Evolutionary conservation across 2,113 vertebrate genomes (phyloP).

Genomic region (Trochalopteron elliotii): DNA sequence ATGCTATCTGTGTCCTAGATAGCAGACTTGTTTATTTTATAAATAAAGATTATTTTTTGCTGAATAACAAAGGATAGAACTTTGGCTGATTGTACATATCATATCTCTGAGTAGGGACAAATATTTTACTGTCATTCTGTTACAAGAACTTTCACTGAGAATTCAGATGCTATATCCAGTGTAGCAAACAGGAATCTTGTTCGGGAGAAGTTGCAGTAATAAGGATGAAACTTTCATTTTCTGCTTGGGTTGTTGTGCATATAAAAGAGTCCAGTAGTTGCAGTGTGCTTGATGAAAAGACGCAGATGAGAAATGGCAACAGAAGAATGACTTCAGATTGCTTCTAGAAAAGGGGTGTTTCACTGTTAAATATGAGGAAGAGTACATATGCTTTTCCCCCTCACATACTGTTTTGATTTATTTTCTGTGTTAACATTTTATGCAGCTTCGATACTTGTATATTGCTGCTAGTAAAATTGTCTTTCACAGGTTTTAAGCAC

Average conservation of each 20-base stretch:
- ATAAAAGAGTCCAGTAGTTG: not conserved
- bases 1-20: not conserved
- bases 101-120: not conserved
- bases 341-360: not conserved
- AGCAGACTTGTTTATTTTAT: constrained; percentile 19
- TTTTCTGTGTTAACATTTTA: not conserved
- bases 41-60: not conserved
- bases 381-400: not conserved
- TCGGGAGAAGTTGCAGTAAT: not conserved
- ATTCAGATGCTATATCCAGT: not conserved
- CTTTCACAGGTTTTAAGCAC: not conserved
- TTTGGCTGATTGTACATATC: not conserved
- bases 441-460: not conserved
- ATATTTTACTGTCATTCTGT: not conserved
- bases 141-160: not conserved
- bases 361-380: not conserved
- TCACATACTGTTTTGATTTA: not conserved
- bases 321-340: not conserved
- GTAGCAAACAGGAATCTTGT: not conserved
- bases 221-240: not conserved
- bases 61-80: not conserved
- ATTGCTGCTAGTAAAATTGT: not conserved
- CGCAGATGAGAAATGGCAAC: not conserved
- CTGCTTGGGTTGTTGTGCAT: not conserved
- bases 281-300: not conserved